phyloP scores from a whole-genome alignment of 92 coral and sea anemone genomes.

The Plumapathes pennacea region DNA sequence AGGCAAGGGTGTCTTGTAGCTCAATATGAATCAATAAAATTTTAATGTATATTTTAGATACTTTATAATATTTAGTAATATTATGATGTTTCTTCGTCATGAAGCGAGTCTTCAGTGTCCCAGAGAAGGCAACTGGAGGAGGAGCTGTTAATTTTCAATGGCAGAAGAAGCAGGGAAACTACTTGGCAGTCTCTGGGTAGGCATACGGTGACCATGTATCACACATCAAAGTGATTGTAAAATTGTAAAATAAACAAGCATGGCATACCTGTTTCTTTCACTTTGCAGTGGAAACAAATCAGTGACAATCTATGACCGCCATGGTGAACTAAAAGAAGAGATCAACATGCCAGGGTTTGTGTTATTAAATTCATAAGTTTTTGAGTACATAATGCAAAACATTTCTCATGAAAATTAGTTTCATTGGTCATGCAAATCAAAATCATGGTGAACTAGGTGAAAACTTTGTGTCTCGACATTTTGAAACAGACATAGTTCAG shows the following conservation, averaged over 20 bases:
- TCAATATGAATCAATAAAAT: not conserved
- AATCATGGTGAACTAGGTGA: not conserved
- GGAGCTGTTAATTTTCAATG: constrained; percentile 80
- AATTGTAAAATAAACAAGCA: not conserved
- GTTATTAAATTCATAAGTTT: not conserved
- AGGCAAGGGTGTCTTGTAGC: not conserved
- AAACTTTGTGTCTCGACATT: not conserved
- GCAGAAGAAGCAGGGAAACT: constrained; percentile 92
- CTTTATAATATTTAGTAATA: too few species aligned
- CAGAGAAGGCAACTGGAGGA: constrained; percentile 94
- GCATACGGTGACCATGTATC: not conserved
- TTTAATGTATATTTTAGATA: too few species aligned
- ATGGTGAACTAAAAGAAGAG: constrained; percentile 94
- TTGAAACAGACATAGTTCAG: too few species aligned
- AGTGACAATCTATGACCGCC: constrained; percentile 89
- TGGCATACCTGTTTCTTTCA: not conserved
- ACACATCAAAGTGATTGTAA: not conserved
- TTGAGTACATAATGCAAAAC: not conserved
- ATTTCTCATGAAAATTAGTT: not conserved
- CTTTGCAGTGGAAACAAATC: constrained; percentile 68
- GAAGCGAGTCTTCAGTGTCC: constrained; percentile 96
- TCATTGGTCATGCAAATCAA: not conserved
- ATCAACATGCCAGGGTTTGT: constrained; percentile 93
- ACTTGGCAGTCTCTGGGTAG: constrained; percentile 93
- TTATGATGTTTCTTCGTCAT: too few species aligned